These are phyloP conservation scores for Glossophaga mutica DNA, from an alignment of 2,797 vertebrate genomes.

Conservation along the genomic window DNA sequence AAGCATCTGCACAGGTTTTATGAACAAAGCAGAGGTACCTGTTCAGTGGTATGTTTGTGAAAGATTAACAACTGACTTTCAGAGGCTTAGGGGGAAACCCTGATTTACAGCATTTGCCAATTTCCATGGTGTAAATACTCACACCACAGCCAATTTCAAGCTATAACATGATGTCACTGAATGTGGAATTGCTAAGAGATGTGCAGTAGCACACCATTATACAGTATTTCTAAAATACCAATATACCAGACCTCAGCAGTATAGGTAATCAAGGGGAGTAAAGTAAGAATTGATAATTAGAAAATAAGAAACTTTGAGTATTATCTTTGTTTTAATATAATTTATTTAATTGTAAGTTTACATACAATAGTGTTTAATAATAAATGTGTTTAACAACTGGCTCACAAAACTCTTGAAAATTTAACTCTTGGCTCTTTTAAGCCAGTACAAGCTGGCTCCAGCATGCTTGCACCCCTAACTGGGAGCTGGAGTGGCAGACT, in stretches of 20 bases:
- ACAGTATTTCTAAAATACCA: neutral
- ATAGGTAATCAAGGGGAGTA: neutral
- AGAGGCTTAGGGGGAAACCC: neutral
- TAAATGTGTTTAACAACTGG: neutral
- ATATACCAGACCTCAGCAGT: neutral
- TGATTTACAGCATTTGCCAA: neutral
- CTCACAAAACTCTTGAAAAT: constrained; percentile 1
- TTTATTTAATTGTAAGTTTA: neutral
- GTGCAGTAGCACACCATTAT: neutral
- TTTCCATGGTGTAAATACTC: neutral
- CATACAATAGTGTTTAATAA: neutral
- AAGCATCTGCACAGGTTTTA: neutral
- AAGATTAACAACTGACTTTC: neutral
- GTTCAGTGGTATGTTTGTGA: neutral
- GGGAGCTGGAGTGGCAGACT: neutral
- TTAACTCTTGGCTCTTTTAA: neutral
- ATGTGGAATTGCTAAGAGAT: neutral
- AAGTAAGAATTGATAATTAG: neutral
- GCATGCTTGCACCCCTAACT: neutral
- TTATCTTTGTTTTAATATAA: neutral
- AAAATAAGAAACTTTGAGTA: neutral
- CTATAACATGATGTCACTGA: neutral
- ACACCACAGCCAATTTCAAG: neutral
- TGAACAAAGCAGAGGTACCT: neutral
- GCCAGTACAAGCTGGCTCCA: neutral